Evolutionary conservation across 2,888 invertebrate species (phyloP), one percentile per base, ranked within the genome.

Genomic region (Cephus spinipes): DNA sequence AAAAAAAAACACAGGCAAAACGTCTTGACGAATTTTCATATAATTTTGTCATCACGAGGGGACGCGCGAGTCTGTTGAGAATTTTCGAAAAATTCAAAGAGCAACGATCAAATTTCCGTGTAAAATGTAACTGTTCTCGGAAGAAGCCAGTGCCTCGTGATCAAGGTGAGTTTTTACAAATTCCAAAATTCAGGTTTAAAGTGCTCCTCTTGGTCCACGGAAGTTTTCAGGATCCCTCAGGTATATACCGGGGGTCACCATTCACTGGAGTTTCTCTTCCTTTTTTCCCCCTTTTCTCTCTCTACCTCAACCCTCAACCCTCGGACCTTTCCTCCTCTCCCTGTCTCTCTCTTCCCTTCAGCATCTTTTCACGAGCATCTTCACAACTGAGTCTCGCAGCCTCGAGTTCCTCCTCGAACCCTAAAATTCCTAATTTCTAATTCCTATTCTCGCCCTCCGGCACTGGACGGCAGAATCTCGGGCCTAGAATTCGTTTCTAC

Each of bases 371-470:
- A 36, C 36, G 15, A 36, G 36, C 36, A 36, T 40, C 40, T 15
- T 40, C 40, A 40, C 40, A 15, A 40, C 40, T 0, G 15, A 40
- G 40, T 40, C 40, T 6, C 40, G 15, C 15, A 40, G 40, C 40
- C 40, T 40, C 15, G 15, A 40, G 40, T 15, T 40, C 40, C 40
- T 40, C 15, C 15, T 40, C 40, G 40, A 40, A 40, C 40, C 40
- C 40, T 40, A 40, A 68, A 69, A 79, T 76, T 76, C 73, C 75
- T 74, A 89, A 90, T 89, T 88, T 89, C 87, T 88, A 87, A 86
- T 89, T 87, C 85, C 87, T 85, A 85, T 89, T 87, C 87, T 87
- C 84, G 81, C 79, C 77, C 83, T 80, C 80, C 83, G 79, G 40
- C 69, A 6, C 15, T 40, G 40, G 76, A 68, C 9, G 73, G 40